Conservation (phyloP, 1,140 invertebrate genomes). For the Zaprionus davidi region DNA sequence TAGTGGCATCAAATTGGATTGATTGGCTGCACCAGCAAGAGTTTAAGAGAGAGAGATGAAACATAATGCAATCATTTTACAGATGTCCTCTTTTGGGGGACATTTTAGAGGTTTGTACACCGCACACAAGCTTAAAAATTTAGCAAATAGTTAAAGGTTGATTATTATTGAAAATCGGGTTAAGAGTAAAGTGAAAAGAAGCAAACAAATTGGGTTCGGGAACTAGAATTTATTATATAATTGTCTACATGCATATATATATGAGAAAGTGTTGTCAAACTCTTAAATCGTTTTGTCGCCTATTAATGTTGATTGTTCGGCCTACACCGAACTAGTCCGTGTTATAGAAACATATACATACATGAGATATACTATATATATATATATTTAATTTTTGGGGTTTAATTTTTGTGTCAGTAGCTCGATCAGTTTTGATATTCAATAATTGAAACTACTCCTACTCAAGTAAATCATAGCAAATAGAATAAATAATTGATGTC, state of each 20-base stretch:
- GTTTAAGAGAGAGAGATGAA: conserved; percentile 26
- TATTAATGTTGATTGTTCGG: conserved; percentile 56
- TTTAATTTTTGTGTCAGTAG: conserved; percentile 24
- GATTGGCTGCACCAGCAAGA: not conserved
- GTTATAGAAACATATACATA: conserved; percentile 19
- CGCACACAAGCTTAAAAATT: conserved; percentile 32
- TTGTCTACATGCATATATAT: conserved; percentile 64
- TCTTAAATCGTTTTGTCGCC: conserved; percentile 33
- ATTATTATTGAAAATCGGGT: conserved; percentile 67
- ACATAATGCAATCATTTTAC: conserved; percentile 59
- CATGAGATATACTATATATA: conserved; percentile 35
- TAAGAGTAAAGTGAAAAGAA: conserved; percentile 38
- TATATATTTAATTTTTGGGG: conserved; percentile 53
- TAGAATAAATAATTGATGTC: conserved; percentile 50
- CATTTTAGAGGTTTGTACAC: conserved; percentile 48
- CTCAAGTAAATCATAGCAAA: conserved; percentile 21
- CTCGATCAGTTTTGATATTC: conserved; percentile 13
- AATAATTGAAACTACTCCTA: conserved; percentile 7
- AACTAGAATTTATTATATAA: conserved; percentile 73
- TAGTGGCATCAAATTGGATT: conserved; percentile 78
- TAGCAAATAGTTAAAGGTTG: conserved; percentile 64
- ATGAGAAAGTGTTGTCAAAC: conserved; percentile 36
- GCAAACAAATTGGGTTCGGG: conserved; percentile 63
- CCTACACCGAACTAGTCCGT: conserved; percentile 41
- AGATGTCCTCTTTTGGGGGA: conserved; percentile 17